Percentiles rank a stretch among this genome's conserved stretches.
phyloP scores from a whole-genome alignment of 2,888 invertebrate species.

The Campaea margaritaria region DNA sequence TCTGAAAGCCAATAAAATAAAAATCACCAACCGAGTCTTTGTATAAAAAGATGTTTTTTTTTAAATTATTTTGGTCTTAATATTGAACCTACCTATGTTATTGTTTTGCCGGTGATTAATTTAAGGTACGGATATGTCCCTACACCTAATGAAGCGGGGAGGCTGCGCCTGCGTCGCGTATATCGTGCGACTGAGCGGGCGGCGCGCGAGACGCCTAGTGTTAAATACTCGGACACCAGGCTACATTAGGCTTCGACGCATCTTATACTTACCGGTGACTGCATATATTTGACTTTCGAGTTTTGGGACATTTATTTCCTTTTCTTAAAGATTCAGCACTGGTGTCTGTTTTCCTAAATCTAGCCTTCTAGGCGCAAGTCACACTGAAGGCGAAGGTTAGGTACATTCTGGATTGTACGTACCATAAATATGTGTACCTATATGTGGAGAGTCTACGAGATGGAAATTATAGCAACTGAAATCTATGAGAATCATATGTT shows the following conservation, averaged over 20 bases:
- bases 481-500: no score
- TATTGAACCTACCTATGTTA: slow-evolving; percentile 42
- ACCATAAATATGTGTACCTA: no score
- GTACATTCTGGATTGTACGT: no score
- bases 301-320: slow-evolving; percentile 51
- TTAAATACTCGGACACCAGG: slow-evolving; percentile 79
- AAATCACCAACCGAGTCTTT: slow-evolving; percentile 5
- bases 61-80: not conserved
- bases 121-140: slow-evolving; percentile 45
- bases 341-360: not conserved
- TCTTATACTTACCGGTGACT: slow-evolving; percentile 69
- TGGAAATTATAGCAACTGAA: no score
- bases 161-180: slow-evolving; percentile 67
- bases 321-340: not conserved
- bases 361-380: no score
- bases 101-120: slow-evolving; percentile 38
- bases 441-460: no score
- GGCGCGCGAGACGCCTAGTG: slow-evolving; percentile 71
- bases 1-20: slow-evolving; percentile 48
- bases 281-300: slow-evolving; percentile 58
- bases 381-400: no score
- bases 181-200: slow-evolving; percentile 73
- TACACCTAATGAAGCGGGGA: slow-evolving; percentile 41
- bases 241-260: slow-evolving; percentile 70
- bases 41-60: not conserved